phyloP scores from a whole-genome alignment of 2,113 vertebrate genomes.

The Colaptes auratus region DNA sequence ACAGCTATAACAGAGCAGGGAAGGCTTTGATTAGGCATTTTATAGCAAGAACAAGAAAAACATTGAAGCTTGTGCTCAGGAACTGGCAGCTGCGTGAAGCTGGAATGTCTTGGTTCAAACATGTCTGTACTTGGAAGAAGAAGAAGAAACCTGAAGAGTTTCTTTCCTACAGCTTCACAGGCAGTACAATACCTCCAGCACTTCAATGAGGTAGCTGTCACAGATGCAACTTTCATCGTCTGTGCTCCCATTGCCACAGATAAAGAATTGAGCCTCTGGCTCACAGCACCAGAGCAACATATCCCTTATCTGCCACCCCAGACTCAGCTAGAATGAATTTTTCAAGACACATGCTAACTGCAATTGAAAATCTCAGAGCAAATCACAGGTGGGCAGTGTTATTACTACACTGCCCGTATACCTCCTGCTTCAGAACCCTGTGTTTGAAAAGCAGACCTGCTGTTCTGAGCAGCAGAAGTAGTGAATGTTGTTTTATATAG shows the following conservation, averaged over 20 bases:
- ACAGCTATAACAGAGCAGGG: constrained; percentile 12
- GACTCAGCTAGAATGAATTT: neutral
- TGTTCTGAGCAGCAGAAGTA: neutral
- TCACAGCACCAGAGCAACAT: neutral
- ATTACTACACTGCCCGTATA: neutral
- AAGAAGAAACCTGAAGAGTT: neutral
- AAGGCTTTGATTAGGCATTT: constrained; percentile 51
- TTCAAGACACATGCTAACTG: neutral
- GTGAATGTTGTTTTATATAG: neutral
- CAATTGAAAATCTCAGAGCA: neutral
- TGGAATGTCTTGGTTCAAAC: constrained; percentile 13
- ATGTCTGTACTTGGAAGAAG: neutral
- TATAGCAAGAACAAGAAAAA: constrained; percentile 36
- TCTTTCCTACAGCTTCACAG: neutral
- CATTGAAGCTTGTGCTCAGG: neutral
- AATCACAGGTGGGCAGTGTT: neutral
- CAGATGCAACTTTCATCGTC: neutral
- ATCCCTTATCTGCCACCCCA: neutral
- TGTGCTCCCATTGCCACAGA: neutral
- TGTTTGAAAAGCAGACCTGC: neutral
- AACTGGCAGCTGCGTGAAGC: neutral
- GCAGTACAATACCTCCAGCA: neutral
- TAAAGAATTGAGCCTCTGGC: constrained; percentile 2
- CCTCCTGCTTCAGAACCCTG: neutral
- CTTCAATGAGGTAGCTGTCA: neutral